These are phyloP conservation scores for Perognathus longimembris DNA, from an alignment of 2,113 vertebrate genomes.

Conservation along the genomic window DNA sequence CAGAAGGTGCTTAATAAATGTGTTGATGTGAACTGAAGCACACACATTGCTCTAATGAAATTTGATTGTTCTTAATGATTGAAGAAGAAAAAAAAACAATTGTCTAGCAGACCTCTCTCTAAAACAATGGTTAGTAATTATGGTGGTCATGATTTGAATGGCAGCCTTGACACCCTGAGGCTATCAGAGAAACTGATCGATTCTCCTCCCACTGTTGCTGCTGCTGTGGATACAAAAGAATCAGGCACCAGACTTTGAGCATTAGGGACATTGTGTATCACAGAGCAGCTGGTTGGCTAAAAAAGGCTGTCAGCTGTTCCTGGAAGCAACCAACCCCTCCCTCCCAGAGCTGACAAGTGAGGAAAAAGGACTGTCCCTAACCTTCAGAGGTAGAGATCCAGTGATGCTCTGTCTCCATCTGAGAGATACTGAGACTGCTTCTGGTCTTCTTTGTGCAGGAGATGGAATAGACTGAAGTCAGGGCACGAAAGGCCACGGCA, in stretches of 20 bases:
- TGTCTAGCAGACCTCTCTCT: conserved; percentile 20
- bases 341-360: conserved; percentile 44
- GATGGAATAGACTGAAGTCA: neutral
- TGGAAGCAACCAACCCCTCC: conserved; percentile 27
- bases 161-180: conserved; percentile 61
- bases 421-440: neutral
- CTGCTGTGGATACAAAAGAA: conserved; percentile 67
- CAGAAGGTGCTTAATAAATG: conserved; percentile 58
- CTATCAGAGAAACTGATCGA: conserved; percentile 63
- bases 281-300: conserved; percentile 77
- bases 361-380: conserved; percentile 22
- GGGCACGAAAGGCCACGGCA: neutral
- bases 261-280: conserved; percentile 65
- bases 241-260: conserved; percentile 62
- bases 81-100: conserved; percentile 50
- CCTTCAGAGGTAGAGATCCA: conserved; percentile 25
- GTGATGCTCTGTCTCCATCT: neutral
- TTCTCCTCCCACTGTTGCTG: conserved; percentile 69
- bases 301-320: conserved; percentile 77
- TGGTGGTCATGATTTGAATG: conserved; percentile 60
- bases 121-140: conserved; percentile 68
- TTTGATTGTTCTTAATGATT: conserved; percentile 61
- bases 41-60: conserved; percentile 47
- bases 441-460: conserved; percentile 2
- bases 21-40: conserved; percentile 47